Base-by-base conservation (phyloP, 1,140 invertebrate species). In the Sarcophaga bullata region DNA sequence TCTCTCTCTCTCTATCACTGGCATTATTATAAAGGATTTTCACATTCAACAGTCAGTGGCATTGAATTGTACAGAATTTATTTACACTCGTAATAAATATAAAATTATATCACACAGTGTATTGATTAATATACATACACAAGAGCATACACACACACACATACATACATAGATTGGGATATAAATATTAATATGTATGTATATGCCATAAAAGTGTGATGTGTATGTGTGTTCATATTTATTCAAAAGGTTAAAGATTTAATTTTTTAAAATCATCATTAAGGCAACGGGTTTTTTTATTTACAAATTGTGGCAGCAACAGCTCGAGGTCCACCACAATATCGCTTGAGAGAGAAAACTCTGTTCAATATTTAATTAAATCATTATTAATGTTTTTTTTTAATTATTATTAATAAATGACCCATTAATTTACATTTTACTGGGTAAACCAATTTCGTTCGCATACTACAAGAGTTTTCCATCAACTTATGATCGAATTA, bases 51-150 rank as follows among this genome's bases (percentile, higher is more conserved):
- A 68, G 58, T 15, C 52, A 68, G 58, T 68, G 58, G 58, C 19
- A 68, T 68, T 68, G 58, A 68, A 68, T 68, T 68, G 58, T 68
- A 7, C 58, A 68, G 25, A 37, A 68, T 68, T 68, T 68, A 68
- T 37, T 37, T 37, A 37, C 4, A 37, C 25, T 37, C 25, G 25
- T 68, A 68, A 68, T 68, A 68, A 19, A 68, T 68, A 68, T 68
- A 68, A 68, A 68, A 19, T 68, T 19, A 68, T 68, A 68, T 19
- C 15, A 68, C 9, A 10, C 9, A 10, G 11, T 19, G 58, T 68
- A 68, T 68, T 68, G 58, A 68, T 17, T 68, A 68, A 68, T n/a
- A 68, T n/a, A n/a, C n/a, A 8, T 68, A 68, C 15, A 15, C 19
- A n/a, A n/a, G n/a, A n/a, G n/a, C n/a, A n/a, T n/a, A 2, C 25